Conservation (phyloP, 2,888 invertebrate genomes). For the Cheilosia soror region DNA sequence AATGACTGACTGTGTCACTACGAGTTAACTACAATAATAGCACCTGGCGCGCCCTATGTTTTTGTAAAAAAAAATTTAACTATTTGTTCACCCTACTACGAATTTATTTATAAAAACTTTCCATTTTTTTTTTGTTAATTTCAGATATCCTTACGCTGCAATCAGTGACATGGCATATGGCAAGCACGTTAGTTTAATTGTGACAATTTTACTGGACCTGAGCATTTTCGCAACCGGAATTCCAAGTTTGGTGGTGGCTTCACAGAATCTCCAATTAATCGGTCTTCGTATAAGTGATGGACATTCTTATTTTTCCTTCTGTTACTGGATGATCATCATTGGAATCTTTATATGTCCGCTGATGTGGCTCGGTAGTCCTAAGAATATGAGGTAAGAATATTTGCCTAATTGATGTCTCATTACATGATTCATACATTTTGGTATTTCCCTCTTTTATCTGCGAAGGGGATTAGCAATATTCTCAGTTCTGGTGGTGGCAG, state of each 20-base stretch:
- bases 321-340: slow-evolving; percentile 92
- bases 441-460: slow-evolving; percentile 13
- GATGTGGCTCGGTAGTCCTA: slow-evolving; percentile 95
- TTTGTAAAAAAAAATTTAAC: not conserved
- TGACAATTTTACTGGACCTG: slow-evolving; percentile 89
- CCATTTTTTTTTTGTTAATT: slow-evolving; percentile 61
- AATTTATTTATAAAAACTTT: not conserved
- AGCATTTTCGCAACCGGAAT: slow-evolving; percentile 91
- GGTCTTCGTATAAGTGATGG: slow-evolving; percentile 89
- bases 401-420: slow-evolving; percentile 29
- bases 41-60: slow-evolving; percentile 30
- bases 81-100: slow-evolving; percentile 16
- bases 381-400: slow-evolving; percentile 92
- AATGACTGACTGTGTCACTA: not conserved
- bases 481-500: slow-evolving; percentile 87
- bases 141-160: slow-evolving; percentile 92
- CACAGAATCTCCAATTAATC: slow-evolving; percentile 91
- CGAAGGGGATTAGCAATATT: slow-evolving; percentile 84
- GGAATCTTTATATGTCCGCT: slow-evolving; percentile 90
- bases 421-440: slow-evolving; percentile 29
- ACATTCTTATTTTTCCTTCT: slow-evolving; percentile 89
- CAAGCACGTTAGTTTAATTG: slow-evolving; percentile 85
- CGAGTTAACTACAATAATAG: not conserved
- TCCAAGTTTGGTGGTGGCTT: slow-evolving; percentile 91
- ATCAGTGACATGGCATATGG: slow-evolving; percentile 92